These are phyloP conservation scores for Drosophila percnosoma DNA, from an alignment of 2,888 invertebrate genomes.

Conservation along the genomic window DNA sequence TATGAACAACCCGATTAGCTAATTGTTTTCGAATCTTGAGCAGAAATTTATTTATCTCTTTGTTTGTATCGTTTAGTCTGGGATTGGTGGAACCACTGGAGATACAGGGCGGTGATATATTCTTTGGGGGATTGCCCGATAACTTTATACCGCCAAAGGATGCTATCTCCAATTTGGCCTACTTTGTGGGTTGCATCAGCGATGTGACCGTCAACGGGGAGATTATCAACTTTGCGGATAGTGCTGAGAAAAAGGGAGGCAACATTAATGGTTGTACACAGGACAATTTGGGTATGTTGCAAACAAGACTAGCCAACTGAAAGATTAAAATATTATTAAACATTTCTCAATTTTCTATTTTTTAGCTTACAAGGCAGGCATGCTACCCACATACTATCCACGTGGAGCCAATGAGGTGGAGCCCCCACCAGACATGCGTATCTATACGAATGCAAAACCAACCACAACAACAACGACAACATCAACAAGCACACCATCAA, in stretches of 20 bases:
- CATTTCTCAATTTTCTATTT: neutral
- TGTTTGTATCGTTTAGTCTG: constrained; percentile 85
- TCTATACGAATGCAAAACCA: neutral
- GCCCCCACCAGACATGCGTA: constrained; percentile 30
- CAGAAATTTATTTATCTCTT: neutral
- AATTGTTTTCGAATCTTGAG: neutral
- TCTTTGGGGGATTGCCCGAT: constrained; percentile 93
- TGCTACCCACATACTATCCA: constrained; percentile 79
- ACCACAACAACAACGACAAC: constrained; percentile 54
- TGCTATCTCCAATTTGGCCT: constrained; percentile 86
- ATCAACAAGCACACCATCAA: constrained; percentile 71
- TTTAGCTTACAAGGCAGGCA: constrained; percentile 79
- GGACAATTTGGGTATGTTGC: constrained; percentile 76
- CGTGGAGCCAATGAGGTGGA: constrained; percentile 69
- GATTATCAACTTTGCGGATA: constrained; percentile 91
- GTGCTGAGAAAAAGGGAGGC: constrained; percentile 87
- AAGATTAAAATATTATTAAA: neutral
- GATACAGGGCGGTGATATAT: constrained; percentile 90
- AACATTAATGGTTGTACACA: constrained; percentile 87
- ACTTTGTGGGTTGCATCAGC: constrained; percentile 96
- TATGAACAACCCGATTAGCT: constrained; percentile 72
- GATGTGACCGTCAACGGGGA: constrained; percentile 95
- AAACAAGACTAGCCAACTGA: neutral
- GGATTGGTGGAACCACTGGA: constrained; percentile 87
- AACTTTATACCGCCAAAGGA: constrained; percentile 86